Evolutionary conservation across 2,888 invertebrate species (phyloP).

Genomic region (Agonum fuliginosum): DNA sequence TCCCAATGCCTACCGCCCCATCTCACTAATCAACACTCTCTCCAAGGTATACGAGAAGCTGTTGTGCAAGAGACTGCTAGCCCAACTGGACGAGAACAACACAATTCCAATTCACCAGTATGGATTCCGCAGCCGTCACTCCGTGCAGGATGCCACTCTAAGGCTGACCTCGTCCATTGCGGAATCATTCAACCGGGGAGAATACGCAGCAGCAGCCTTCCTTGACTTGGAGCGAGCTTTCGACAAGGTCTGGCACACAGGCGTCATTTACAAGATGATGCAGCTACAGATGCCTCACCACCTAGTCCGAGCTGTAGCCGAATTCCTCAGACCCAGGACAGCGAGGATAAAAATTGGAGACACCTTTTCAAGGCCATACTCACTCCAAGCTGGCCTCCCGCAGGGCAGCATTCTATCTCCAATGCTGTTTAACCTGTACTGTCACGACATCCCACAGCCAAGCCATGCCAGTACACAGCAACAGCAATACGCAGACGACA

Average conservation of each 20-base stretch:
- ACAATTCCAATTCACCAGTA: not conserved
- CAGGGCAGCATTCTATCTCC: too few relatives aligned
- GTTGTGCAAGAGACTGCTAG: too few relatives aligned
- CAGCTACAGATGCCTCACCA: not conserved
- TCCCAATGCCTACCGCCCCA: not conserved
- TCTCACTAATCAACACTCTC: not conserved
- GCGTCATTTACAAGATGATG: not conserved
- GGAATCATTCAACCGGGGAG: not conserved
- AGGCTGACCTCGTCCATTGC: not conserved
- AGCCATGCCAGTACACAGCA: not conserved
- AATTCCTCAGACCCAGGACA: not conserved
- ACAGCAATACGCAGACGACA: conserved; percentile 13
- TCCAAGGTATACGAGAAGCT: too few relatives aligned
- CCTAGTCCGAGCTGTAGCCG: not conserved
- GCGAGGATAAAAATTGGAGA: not conserved
- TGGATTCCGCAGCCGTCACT: not conserved
- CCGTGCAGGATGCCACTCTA: not conserved
- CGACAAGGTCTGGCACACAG: not conserved
- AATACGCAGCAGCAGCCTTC: not conserved
- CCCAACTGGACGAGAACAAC: too few relatives aligned
- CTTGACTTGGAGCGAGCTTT: not conserved
- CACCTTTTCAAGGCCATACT: not conserved
- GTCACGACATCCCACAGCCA: not conserved
- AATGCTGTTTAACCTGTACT: not conserved
- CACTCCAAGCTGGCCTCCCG: not conserved